These are phyloP conservation scores for Chrysogorgia sp. DNA, from an alignment of 92 coral and sea anemone species.

Conservation along the genomic window DNA sequence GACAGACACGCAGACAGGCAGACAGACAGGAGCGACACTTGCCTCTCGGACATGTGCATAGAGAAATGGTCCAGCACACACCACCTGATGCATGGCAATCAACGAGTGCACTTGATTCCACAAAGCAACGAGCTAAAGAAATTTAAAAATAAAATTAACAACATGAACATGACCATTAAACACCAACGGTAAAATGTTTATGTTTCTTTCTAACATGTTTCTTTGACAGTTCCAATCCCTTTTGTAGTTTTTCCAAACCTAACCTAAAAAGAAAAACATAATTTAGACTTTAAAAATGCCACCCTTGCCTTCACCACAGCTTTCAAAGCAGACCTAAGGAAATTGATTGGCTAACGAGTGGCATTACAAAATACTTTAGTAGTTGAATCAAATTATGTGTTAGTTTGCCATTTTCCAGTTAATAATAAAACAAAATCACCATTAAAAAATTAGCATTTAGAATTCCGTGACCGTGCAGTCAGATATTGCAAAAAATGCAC, in stretches of 20 bases:
- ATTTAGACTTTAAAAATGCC: too few species aligned
- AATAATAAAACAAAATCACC: slow-evolving; percentile 5
- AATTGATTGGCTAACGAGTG: too few species aligned
- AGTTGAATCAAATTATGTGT: too few species aligned
- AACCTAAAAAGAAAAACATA: slow-evolving; percentile 67
- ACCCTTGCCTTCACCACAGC: not conserved
- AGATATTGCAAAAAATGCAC: too few species aligned
- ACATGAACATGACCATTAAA: not conserved
- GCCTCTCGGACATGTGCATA: slow-evolving; percentile 95
- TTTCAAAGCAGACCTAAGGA: too few species aligned
- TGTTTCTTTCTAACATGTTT: slow-evolving; percentile 80
- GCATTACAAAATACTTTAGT: too few species aligned
- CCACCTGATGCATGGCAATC: slow-evolving; percentile 94
- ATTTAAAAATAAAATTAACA: slow-evolving; percentile 10
- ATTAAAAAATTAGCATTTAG: too few species aligned
- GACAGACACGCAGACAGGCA: not conserved
- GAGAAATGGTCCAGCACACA: slow-evolving; percentile 97
- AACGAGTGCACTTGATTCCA: slow-evolving; percentile 87
- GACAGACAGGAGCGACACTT: slow-evolving; percentile 1
- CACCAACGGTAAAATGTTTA: not conserved
- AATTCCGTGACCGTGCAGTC: too few species aligned
- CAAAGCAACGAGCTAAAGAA: slow-evolving; percentile 78
- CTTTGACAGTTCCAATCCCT: slow-evolving; percentile 81
- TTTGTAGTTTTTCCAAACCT: slow-evolving; percentile 69
- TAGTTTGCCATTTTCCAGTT: too few species aligned